Percentiles rank a stretch among this genome's conserved stretches.
phyloP scores from a whole-genome alignment of 2,797 vertebrate genomes.

The Silurus lanzhouensis region DNA sequence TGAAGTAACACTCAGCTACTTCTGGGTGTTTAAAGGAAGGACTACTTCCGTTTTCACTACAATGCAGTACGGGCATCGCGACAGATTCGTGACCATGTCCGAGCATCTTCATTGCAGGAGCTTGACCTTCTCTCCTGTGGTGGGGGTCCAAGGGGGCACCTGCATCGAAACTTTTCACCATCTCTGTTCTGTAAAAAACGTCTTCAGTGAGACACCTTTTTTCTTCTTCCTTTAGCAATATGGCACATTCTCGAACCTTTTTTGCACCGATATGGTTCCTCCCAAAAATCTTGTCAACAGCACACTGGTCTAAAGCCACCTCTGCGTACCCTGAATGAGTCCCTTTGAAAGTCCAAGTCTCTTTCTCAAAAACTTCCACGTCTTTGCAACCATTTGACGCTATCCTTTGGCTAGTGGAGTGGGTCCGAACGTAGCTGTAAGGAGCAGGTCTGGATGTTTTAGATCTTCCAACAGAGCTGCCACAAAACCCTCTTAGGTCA shows the following conservation, averaged over 20 bases:
- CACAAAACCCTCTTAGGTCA: conserved; percentile 79
- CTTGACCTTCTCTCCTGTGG: conserved; percentile 77
- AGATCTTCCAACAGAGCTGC: conserved; percentile 75
- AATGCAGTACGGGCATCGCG: conserved; percentile 72
- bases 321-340: conserved; percentile 80
- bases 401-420: conserved; percentile 70
- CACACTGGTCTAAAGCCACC: conserved; percentile 78
- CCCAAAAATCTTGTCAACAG: conserved; percentile 75
- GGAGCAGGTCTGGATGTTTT: conserved; percentile 79
- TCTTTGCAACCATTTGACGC: conserved; percentile 73
- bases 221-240: conserved; percentile 82
- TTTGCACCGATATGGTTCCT: conserved; percentile 72
- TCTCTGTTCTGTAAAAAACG: conserved; percentile 79
- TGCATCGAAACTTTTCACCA: conserved; percentile 75
- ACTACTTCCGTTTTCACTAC: conserved; percentile 72
- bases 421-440: conserved; percentile 75
- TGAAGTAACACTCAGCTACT: conserved; percentile 74
- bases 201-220: conserved; percentile 78
- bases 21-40: conserved; percentile 73
- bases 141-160: conserved; percentile 71
- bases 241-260: conserved; percentile 81
- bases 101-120: conserved; percentile 75
- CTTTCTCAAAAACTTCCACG: conserved; percentile 75
- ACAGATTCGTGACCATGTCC: conserved; percentile 72
- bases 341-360: conserved; percentile 78